These are phyloP conservation scores for Drosophila carrolli DNA, from an alignment of 1,140 invertebrate genomes.

Conservation along the genomic window DNA sequence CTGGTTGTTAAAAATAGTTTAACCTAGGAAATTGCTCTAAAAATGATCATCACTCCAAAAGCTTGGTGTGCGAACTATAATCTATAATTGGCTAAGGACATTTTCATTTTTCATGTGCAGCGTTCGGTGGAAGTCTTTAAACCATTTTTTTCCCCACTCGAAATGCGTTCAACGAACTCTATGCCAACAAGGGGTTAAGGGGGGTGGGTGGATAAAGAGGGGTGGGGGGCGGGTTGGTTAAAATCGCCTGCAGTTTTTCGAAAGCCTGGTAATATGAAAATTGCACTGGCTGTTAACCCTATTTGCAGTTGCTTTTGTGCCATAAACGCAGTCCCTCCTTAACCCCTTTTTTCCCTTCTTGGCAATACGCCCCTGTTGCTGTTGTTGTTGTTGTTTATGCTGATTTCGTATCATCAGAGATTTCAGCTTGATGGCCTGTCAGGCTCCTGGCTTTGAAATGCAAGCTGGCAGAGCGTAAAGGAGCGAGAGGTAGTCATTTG, in stretches of 20 bases:
- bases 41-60: not conserved
- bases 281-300: constrained; percentile 81
- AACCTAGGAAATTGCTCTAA: not conserved
- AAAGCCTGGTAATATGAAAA: constrained; percentile 78
- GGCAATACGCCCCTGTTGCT: not conserved
- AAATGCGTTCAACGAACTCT: constrained; percentile 56
- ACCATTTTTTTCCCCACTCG: constrained; percentile 16
- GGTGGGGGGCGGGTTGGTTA: not conserved
- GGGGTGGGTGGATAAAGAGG: not conserved
- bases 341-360: constrained; percentile 3
- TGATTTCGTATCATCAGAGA: constrained; percentile 82
- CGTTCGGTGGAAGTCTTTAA: constrained; percentile 6
- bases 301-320: constrained; percentile 79
- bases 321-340: constrained; percentile 49
- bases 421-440: constrained; percentile 68
- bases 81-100: constrained; percentile 10
- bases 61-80: constrained; percentile 10
- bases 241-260: constrained; percentile 54
- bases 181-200: constrained; percentile 31
- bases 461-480: constrained; percentile 27
- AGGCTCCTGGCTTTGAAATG: constrained; percentile 39
- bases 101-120: constrained; percentile 1
- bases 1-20: too few species aligned
- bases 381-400: constrained; percentile 64
- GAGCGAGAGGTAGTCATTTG: constrained; percentile 19